These are phyloP conservation scores for Styela clava DNA, from an alignment of 23 tunicate genomes.

Conservation along the genomic window DNA sequence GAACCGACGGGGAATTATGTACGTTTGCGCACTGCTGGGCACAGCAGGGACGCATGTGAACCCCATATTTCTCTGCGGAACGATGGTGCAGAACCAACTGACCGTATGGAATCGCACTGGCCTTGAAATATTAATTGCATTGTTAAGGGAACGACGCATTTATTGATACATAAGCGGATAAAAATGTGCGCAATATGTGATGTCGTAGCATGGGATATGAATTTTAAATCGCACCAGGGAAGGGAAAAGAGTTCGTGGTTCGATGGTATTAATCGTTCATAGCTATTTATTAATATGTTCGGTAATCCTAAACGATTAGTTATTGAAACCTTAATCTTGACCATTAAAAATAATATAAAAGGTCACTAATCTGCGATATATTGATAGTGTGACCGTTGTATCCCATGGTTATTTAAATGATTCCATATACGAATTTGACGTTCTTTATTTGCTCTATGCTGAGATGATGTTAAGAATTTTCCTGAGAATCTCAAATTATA, in stretches of 20 bases:
- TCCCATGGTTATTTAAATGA: not conserved
- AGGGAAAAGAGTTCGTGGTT: not conserved
- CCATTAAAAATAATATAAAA: not conserved
- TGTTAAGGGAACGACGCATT: not conserved
- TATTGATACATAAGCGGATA: not conserved
- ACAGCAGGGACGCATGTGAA: conserved; percentile 17
- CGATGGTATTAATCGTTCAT: not conserved
- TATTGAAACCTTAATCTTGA: not conserved
- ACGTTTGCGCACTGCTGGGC: not conserved
- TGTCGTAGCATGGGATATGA: not conserved
- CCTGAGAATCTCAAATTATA: no score
- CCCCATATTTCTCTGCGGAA: not conserved
- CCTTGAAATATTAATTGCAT: conserved; percentile 18
- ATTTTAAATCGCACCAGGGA: not conserved
- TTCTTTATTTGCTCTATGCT: no score
- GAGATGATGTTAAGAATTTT: no score
- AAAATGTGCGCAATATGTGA: not conserved
- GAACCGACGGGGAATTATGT: not conserved
- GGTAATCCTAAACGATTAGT: not conserved
- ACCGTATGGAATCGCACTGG: not conserved
- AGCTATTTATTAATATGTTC: not conserved
- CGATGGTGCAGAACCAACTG: not conserved
- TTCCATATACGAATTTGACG: no score
- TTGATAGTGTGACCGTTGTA: not conserved
- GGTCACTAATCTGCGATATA: not conserved